These are phyloP conservation scores for Hippocampus guttulatus DNA, from an alignment of 2,113 vertebrate species.

Conservation along the genomic window DNA sequence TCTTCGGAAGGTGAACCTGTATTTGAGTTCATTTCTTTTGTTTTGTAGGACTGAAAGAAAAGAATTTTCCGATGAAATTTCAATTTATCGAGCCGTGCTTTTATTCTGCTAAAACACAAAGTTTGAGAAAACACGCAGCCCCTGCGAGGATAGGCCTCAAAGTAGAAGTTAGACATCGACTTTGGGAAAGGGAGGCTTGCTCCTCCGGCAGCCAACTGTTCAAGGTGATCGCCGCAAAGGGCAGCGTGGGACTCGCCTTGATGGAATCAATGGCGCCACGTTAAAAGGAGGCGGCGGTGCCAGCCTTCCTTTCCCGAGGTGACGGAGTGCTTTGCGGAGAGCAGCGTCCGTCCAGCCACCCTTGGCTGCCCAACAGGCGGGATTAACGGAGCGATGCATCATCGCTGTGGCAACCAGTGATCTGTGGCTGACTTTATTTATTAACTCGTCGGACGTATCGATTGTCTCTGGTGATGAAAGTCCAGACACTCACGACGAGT, in stretches of 20 bases:
- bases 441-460: constrained; percentile 72
- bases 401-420: constrained; percentile 55
- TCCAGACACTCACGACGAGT: constrained; percentile 52
- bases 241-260: constrained; percentile 64
- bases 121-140: background rate
- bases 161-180: constrained; percentile 54
- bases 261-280: constrained; percentile 74
- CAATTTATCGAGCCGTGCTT: background rate
- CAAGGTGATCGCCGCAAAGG: constrained; percentile 62
- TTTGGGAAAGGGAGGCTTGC: constrained; percentile 37
- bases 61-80: background rate
- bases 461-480: constrained; percentile 71
- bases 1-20: no score
- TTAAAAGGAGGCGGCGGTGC: constrained; percentile 65
- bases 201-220: constrained; percentile 56
- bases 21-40: background rate
- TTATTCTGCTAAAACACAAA: background rate
- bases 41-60: background rate
- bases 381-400: constrained; percentile 63
- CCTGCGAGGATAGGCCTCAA: constrained; percentile 25
- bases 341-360: constrained; percentile 57
- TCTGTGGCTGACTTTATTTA: constrained; percentile 67
- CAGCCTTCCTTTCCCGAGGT: constrained; percentile 65
- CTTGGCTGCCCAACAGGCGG: constrained; percentile 46
- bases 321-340: constrained; percentile 57